Conservation (phyloP, 2,888 invertebrate genomes). For the Drosophila prostipennis region DNA sequence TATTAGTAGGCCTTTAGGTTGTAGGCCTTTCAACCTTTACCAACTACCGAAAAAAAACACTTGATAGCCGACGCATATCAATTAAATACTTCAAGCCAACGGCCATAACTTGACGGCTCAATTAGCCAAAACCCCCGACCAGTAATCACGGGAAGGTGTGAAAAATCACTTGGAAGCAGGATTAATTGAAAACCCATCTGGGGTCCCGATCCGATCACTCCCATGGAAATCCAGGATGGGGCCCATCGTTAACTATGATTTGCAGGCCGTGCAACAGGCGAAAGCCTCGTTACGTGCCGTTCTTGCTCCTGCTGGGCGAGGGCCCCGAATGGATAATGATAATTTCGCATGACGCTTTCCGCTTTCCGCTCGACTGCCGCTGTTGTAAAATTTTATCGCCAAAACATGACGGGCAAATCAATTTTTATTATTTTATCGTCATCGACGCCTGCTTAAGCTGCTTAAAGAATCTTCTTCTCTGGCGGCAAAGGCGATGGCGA, state of each 20-base stretch:
- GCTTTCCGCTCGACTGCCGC: slow-evolving; percentile 7
- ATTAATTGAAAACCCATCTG: slow-evolving; percentile 64
- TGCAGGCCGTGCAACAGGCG: slow-evolving; percentile 56
- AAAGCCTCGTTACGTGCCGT: slow-evolving; percentile 31
- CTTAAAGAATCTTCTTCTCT: slow-evolving; percentile 18
- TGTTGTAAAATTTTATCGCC: slow-evolving; percentile 72
- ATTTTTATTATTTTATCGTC: slow-evolving; percentile 76
- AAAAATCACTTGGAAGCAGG: slow-evolving; percentile 48
- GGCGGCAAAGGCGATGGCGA: not conserved
- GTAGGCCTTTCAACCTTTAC: not conserved
- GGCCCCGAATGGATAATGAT: slow-evolving; percentile 59
- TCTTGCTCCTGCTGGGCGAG: slow-evolving; percentile 43
- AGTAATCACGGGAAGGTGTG: slow-evolving; percentile 54
- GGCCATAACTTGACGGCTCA: slow-evolving; percentile 35
- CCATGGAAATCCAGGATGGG: slow-evolving; percentile 11
- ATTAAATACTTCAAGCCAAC: slow-evolving; percentile 11
- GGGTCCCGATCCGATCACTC: not conserved
- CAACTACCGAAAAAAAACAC: slow-evolving; percentile 1
- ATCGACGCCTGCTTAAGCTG: slow-evolving; percentile 49
- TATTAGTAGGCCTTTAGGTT: too few relatives aligned
- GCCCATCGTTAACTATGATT: slow-evolving; percentile 66
- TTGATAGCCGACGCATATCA: slow-evolving; percentile 8
- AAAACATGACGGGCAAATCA: slow-evolving; percentile 68
- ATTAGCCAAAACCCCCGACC: slow-evolving; percentile 28
- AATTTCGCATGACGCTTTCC: slow-evolving; percentile 67